Conservation (phyloP, 2,888 invertebrate genomes). For the Adineta ricciae region DNA sequence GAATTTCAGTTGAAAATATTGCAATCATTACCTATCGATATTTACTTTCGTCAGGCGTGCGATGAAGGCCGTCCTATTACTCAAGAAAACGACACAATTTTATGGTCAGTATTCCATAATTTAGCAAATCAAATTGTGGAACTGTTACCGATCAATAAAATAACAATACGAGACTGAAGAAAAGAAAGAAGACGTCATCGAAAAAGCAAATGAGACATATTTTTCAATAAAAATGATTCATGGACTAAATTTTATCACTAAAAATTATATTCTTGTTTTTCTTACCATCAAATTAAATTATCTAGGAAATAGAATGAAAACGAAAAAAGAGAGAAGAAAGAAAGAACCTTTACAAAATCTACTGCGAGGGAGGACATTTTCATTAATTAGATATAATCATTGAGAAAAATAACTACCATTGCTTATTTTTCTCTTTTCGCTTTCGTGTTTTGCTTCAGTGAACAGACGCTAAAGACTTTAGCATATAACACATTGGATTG, state of each 20-base stretch:
- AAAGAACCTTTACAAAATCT: no score
- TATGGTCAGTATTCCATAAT: not conserved
- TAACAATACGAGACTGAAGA: not conserved
- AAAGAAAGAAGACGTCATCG: not conserved
- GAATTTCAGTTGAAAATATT: conserved; percentile 54
- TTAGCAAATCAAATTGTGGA: not conserved
- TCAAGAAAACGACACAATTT: not conserved
- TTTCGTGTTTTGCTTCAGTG: not conserved
- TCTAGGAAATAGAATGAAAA: no score
- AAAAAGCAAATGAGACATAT: no score
- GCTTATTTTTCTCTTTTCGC: not conserved
- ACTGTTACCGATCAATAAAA: not conserved
- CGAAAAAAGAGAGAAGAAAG: no score
- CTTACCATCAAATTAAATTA: no score
- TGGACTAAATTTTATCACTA: not conserved
- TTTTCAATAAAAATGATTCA: not conserved
- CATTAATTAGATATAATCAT: no score
- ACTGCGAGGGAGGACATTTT: no score
- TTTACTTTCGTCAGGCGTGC: not conserved
- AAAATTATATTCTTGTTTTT: no score
- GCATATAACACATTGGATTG: not conserved
- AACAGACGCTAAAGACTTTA: not conserved
- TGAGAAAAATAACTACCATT: not conserved
- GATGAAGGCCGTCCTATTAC: not conserved
- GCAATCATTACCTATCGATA: not conserved